Base-by-base conservation (phyloP, 2,797 vertebrate genomes). In the Eidolon dupreanum region DNA sequence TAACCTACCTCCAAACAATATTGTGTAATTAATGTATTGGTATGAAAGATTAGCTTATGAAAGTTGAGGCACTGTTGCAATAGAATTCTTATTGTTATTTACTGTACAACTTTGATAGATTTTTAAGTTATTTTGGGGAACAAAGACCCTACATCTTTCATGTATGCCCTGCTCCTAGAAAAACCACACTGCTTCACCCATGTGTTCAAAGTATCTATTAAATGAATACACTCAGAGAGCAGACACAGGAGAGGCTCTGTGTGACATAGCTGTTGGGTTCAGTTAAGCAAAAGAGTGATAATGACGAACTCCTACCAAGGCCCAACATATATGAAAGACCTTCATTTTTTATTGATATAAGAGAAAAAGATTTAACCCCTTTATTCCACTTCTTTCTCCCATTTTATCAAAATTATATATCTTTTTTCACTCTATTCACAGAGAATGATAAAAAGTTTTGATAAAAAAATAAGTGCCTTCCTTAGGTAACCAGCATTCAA, bases 371-470 rank as follows among this genome's bases (percentile, higher is more conserved):
- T 13, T 81, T 49, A 71, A 53, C 22, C 4, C 7, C 2, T 82
- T 88, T 77, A 78, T 91, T 33, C 10, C 13, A 90, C 53, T 79
- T 81, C 22, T 65, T 96, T 84, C 19, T 77, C 6, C 22, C 3
- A 57, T 63, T 33, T 94, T 77, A 41, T 57, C 66, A 86, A 88
- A 93, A 87, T 92, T 90, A 22, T 59, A 63, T 16, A 90, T 65
- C 26, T 82, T 74, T 90, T 78, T 31, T 95, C 38, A 82, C 24
- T 84, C 8, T 87, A 49, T 55, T 79, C 43, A 79, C 59, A 78
- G n/a, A 88, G 22, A 87, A 91, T 68, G 51, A 11, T 75, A 93
- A 81, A 24, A 82, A 81, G 12, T 68, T 92, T 78, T 61, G 49
- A 82, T 78, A 55, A 55, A 55, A 55, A 55, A 22, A 55, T 55